Evolutionary conservation across 2,888 invertebrate genomes (phyloP).

Genomic region (Tachina fera): DNA sequence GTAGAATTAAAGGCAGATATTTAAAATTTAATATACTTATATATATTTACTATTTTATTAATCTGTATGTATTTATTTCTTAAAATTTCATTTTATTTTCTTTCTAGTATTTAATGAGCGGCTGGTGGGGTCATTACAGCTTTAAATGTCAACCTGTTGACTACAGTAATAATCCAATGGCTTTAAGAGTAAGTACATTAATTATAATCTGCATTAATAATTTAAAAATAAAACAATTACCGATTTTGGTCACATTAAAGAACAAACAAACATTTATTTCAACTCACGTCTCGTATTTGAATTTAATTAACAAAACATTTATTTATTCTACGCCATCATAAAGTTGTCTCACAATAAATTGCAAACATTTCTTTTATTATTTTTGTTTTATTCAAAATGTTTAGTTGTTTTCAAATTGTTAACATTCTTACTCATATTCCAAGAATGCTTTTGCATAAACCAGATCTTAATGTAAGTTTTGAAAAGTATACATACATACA

Average conservation of each 20-base stretch:
- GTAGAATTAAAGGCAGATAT: no score
- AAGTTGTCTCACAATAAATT: slow-evolving; percentile 32
- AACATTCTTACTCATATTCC: slow-evolving; percentile 3
- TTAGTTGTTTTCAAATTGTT: slow-evolving; percentile 6
- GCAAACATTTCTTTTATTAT: background rate
- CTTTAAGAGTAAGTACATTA: slow-evolving; percentile 86
- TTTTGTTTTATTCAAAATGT: background rate
- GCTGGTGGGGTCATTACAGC: slow-evolving; percentile 92
- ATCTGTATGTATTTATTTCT: background rate
- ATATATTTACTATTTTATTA: background rate
- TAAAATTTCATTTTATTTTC: slow-evolving; percentile 30
- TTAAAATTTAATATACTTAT: no score
- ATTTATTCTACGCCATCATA: background rate
- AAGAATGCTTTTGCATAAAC: slow-evolving; percentile 12
- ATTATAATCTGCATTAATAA: background rate
- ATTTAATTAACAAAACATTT: slow-evolving; percentile 8
- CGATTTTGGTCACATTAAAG: slow-evolving; percentile 7
- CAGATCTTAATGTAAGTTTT: background rate
- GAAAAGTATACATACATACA: background rate
- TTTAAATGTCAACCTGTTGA: slow-evolving; percentile 94
- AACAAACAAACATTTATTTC: slow-evolving; percentile 18
- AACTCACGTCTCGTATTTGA: slow-evolving; percentile 34
- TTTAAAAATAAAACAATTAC: background rate
- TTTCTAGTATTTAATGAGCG: slow-evolving; percentile 85
- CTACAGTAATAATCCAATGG: slow-evolving; percentile 89